Base-by-base conservation (phyloP, 2,797 vertebrate genomes). In the Sibirionetta formosa region DNA sequence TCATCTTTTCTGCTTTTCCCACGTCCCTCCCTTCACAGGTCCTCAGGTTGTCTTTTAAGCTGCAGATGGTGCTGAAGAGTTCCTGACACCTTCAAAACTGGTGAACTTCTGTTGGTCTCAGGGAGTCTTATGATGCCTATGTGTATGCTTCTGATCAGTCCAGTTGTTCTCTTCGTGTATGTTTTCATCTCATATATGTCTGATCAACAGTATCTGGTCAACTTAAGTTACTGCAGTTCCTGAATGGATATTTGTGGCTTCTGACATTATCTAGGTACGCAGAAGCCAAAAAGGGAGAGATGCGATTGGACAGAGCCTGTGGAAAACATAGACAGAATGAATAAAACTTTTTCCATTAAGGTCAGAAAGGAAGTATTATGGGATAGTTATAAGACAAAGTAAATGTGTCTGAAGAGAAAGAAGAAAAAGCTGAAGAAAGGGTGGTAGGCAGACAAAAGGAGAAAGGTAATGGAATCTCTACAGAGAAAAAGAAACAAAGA, bases 21-120 rank as follows among this genome's bases (percentile, higher is more conserved):
- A 31, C 1, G 3, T 56, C 33, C 1, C 0, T 26, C 46, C 82
- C 57, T 48, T 68, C 35, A 19, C 1, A 1, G 0, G 7, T 68
- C 19, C 63, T 72, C 73, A 76, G 13, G 9, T 66, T 86, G 5
- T 4, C 16, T 16, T n/a, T 92, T 66, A 87, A 68, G 6, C 14
- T 61, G 5, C 64, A 92, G 60, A n/a, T 29, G 88, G 27, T 22
- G 42, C 35, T 14, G 26, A 60, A 40, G 26, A 42, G 5, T 6
- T 76, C 19, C 48, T 60, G 40, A 76, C 65, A 76, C 17, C 22
- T 12, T 70, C 61, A 81, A 42, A 91, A 86, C 17, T 29, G 14
- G 5, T 35, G n/a, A 89, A 31, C 1, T 53, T 56, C 22, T 58
- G 70, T 82, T 60, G 8, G 40, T 71, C 17, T 64, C 0, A 0